These are phyloP conservation scores for Synodontis membranacea DNA, from an alignment of 2,113 vertebrate species.

Conservation along the genomic window DNA sequence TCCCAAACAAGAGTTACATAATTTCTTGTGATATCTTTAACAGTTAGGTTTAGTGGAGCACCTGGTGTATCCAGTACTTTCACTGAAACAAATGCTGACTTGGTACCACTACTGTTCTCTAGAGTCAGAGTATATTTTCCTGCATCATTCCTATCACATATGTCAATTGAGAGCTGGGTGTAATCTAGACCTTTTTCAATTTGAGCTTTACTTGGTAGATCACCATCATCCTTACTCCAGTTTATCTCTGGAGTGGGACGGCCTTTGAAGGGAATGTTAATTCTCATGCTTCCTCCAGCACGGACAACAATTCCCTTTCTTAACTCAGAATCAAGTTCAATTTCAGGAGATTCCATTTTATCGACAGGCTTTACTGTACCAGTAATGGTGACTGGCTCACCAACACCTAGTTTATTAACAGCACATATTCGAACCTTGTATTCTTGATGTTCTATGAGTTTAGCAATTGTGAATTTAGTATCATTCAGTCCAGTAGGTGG, in stretches of 20 bases:
- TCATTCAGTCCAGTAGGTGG: conserved; percentile 83
- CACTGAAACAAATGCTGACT: conserved; percentile 93
- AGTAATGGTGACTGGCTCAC: conserved; percentile 84
- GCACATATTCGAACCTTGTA: conserved; percentile 93
- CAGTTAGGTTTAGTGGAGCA: conserved; percentile 83
- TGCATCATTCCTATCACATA: conserved; percentile 93
- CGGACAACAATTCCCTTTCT: conserved; percentile 92
- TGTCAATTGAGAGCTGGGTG: conserved; percentile 90
- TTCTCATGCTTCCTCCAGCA: conserved; percentile 89
- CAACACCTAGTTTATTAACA: conserved; percentile 91
- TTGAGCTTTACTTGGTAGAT: conserved; percentile 87
- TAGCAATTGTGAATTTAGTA: conserved; percentile 87
- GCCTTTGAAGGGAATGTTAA: conserved; percentile 91
- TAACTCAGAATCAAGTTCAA: conserved; percentile 91
- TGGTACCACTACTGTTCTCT: conserved; percentile 90
- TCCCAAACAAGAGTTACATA: conserved; percentile 90
- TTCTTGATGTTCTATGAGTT: conserved; percentile 92
- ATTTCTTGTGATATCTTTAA: conserved; percentile 91
- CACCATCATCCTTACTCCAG: conserved; percentile 92
- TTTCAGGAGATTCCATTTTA: conserved; percentile 90
- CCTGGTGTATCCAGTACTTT: conserved; percentile 96
- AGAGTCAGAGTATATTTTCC: conserved; percentile 91
- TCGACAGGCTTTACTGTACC: conserved; percentile 89
- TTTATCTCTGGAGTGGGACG: conserved; percentile 88
- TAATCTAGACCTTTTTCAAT: conserved; percentile 85